Conservation (phyloP, 2,888 invertebrate genomes). For the Vannuccia rotundouncinata region DNA sequence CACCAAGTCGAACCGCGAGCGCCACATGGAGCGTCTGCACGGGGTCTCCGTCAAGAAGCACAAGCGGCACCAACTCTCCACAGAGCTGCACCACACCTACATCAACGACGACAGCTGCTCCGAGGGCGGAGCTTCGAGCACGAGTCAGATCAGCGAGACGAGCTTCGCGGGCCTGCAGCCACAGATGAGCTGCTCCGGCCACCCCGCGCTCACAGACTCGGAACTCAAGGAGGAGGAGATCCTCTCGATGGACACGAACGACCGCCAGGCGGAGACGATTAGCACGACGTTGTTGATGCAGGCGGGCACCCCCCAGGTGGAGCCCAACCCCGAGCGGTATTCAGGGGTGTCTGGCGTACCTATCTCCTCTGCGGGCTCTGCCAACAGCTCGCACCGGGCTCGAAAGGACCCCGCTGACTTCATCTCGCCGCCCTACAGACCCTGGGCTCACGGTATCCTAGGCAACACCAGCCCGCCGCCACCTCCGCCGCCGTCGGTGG, state of each 20-base stretch:
- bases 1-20: conserved; percentile 92
- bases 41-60: conserved; percentile 34
- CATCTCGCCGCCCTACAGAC: not conserved
- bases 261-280: conserved; percentile 35
- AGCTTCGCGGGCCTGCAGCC: no score
- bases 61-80: not conserved
- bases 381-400: not conserved
- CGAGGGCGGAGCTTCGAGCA: conserved; percentile 5
- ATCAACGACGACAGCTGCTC: not conserved
- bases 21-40: conserved; percentile 64
- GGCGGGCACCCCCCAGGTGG: conserved; percentile 34
- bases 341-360: not conserved
- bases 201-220: not conserved
- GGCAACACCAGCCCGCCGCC: not conserved
- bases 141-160: not conserved
- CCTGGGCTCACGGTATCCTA: not conserved
- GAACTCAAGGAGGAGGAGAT: conserved; percentile 38
- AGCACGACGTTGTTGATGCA: conserved; percentile 31
- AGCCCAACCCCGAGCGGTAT: conserved; percentile 36
- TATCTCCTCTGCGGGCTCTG: not conserved
- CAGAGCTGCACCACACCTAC: not conserved
- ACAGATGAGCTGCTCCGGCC: not conserved
- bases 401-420: not conserved
- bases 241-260: conserved; percentile 37
- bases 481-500: not conserved